Evolutionary conservation across 2,797 vertebrate species (phyloP).

Genomic region (Tangara arthus): DNA sequence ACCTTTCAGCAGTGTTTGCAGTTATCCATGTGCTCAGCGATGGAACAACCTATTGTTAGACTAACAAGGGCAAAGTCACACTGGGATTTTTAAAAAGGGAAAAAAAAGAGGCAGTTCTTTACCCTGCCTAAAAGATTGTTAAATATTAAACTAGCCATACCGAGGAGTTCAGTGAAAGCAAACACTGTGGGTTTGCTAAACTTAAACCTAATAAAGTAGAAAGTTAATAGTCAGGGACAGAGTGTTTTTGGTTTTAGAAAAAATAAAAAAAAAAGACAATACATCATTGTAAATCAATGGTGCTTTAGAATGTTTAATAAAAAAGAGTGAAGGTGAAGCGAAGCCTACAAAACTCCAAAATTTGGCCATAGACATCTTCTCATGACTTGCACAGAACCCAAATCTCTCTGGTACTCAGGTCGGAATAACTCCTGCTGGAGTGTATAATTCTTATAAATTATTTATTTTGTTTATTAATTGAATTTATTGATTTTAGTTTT

Average conservation of each 20-base stretch:
- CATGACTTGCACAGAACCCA: neutral
- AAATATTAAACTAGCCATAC: constrained; percentile 56
- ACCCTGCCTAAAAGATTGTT: constrained; percentile 39
- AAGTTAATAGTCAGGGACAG: constrained; percentile 24
- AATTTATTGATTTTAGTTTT: neutral
- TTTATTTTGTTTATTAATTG: neutral
- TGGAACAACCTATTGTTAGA: constrained; percentile 57
- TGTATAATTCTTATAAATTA: neutral
- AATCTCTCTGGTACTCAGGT: neutral
- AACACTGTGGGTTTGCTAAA: constrained; percentile 36
- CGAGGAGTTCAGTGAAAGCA: constrained; percentile 47
- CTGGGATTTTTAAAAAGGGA: neutral
- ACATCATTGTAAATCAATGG: neutral
- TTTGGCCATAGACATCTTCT: neutral
- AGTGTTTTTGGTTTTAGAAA: neutral
- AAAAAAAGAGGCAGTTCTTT: neutral
- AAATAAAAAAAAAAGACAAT: neutral
- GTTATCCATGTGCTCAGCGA: constrained; percentile 57
- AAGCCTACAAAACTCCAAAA: neutral
- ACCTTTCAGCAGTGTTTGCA: constrained; percentile 31
- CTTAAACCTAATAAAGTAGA: constrained; percentile 31
- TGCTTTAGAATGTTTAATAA: neutral
- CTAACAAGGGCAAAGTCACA: constrained; percentile 51
- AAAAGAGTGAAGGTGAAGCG: neutral
- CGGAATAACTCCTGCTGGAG: neutral